Conservation (phyloP, 1,140 invertebrate genomes). For the Drosophila pachea region DNA sequence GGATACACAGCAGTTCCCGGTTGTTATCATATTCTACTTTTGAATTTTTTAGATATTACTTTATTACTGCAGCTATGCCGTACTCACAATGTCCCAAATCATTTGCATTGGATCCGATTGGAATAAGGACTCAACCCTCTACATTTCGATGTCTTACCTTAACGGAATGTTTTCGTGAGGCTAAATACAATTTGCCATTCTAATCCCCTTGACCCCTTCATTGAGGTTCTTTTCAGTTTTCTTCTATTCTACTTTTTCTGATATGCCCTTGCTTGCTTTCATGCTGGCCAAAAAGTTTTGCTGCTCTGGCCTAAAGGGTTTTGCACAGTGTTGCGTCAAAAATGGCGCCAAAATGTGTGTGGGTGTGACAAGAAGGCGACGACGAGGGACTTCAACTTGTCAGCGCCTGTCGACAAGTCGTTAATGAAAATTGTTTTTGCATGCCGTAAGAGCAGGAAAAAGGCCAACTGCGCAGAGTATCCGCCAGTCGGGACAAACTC, state of each 20-base stretch:
- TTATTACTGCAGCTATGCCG: no score
- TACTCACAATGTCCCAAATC: no score
- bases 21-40: no score
- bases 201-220: slow-evolving; percentile 76
- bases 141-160: no score
- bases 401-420: slow-evolving; percentile 63
- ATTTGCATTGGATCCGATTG: no score
- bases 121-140: no score
- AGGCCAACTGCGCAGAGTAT: slow-evolving; percentile 8
- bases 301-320: slow-evolving; percentile 62
- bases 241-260: slow-evolving; percentile 14
- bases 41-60: no score
- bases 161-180: no score
- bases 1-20: no score
- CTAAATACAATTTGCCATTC: not conserved
- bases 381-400: slow-evolving; percentile 44
- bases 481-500: slow-evolving; percentile 24
- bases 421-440: slow-evolving; percentile 72
- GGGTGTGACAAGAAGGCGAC: slow-evolving; percentile 50
- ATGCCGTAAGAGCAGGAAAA: slow-evolving; percentile 29
- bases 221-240: slow-evolving; percentile 60
- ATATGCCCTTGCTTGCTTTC: not conserved
- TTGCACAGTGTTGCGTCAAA: slow-evolving; percentile 57
- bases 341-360: slow-evolving; percentile 75
- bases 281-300: slow-evolving; percentile 45